phyloP scores from a whole-genome alignment of 2,888 invertebrate species.

The Drosophila aldrichi region DNA sequence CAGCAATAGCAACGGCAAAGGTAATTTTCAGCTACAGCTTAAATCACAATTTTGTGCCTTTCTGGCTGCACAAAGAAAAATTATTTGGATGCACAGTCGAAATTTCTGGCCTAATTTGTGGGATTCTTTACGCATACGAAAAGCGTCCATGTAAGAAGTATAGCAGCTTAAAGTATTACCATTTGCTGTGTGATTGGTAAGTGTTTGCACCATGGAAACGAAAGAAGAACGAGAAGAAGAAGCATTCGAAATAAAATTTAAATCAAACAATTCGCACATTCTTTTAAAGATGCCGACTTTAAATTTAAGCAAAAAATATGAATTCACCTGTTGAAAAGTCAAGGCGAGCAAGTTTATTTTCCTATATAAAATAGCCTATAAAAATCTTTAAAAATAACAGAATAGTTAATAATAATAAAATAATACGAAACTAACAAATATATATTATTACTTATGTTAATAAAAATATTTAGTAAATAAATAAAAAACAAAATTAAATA shows the following conservation, averaged over 20 bases:
- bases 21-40: conserved; percentile 11
- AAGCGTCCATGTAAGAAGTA: not conserved
- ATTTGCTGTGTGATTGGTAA: not conserved
- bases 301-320: too few species aligned
- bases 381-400: too few species aligned
- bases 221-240: not conserved
- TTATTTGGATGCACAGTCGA: not conserved
- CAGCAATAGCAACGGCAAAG: conserved; percentile 4
- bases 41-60: conserved; percentile 23
- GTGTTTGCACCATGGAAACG: not conserved
- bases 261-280: too few species aligned
- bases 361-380: too few species aligned
- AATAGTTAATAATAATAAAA: too few species aligned
- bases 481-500: too few species aligned
- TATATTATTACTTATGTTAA: too few species aligned
- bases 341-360: too few species aligned
- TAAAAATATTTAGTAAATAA: too few species aligned
- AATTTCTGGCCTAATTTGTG: conserved; percentile 6
- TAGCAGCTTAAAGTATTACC: not conserved
- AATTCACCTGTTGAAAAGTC: too few species aligned
- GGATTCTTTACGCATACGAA: not conserved
- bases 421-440: too few species aligned
- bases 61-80: conserved; percentile 22
- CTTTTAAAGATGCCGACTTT: too few species aligned
- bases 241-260: not conserved